These are phyloP conservation scores for Orthosia gothica DNA, from an alignment of 2,888 invertebrate species.

Conservation along the genomic window DNA sequence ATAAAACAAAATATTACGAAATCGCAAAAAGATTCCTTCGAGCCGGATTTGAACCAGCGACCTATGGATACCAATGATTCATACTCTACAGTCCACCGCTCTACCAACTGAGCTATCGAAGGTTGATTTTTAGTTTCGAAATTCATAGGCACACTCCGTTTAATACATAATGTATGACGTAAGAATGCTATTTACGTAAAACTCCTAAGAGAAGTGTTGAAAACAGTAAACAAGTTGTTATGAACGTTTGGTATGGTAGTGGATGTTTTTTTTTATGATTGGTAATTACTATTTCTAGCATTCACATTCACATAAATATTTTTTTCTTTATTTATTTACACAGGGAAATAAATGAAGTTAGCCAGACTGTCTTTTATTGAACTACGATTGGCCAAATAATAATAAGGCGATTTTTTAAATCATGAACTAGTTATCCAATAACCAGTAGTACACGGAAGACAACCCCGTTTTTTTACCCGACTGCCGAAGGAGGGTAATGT, in stretches of 20 bases:
- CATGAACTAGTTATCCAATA: background rate
- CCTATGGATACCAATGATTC: conserved; percentile 90
- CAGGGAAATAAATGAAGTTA: background rate
- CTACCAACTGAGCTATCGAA: conserved; percentile 92
- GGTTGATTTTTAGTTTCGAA: too few relatives aligned
- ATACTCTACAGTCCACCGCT: conserved; percentile 91
- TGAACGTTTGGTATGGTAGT: too few relatives aligned
- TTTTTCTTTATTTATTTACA: too few relatives aligned
- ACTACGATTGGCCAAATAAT: background rate
- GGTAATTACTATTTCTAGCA: too few relatives aligned
- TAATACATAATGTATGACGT: conserved; percentile 24
- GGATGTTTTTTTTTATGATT: too few relatives aligned
- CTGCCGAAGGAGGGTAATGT: too few relatives aligned
- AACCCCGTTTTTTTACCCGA: too few relatives aligned
- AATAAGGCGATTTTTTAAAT: background rate
- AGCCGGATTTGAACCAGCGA: conserved; percentile 94
- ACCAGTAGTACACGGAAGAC: too few relatives aligned
- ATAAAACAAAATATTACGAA: background rate
- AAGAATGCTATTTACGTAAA: background rate
- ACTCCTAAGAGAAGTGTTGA: too few relatives aligned
- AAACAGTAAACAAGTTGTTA: background rate
- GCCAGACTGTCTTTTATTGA: background rate
- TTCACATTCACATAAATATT: too few relatives aligned
- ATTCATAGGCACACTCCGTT: conserved; percentile 26
- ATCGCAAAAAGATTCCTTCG: conserved; percentile 87